These are phyloP conservation scores for Venustoraphidia nigricollis DNA, from an alignment of 2,888 invertebrate genomes.

Conservation along the genomic window DNA sequence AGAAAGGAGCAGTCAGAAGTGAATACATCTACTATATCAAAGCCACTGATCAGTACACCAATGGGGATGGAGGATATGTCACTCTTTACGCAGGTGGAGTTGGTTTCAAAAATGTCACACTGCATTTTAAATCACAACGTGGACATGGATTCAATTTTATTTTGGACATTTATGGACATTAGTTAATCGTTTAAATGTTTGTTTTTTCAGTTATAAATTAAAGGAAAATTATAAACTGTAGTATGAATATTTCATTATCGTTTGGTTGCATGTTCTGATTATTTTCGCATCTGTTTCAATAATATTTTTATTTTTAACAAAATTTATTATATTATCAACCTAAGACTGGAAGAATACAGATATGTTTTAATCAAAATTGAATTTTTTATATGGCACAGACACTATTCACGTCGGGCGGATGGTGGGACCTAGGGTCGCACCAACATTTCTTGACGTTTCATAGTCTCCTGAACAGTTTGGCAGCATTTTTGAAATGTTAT, in stretches of 20 bases:
- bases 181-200: background rate
- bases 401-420: too few relatives aligned
- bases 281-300: background rate
- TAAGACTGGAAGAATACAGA: too few relatives aligned
- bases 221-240: background rate
- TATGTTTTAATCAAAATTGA: too few relatives aligned
- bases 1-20: conserved; percentile 7
- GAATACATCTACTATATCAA: conserved; percentile 23
- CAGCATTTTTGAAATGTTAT: too few relatives aligned
- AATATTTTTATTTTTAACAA: conserved; percentile 7
- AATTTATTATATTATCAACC: too few relatives aligned
- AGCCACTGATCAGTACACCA: conserved; percentile 25
- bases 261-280: conserved; percentile 2
- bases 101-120: conserved; percentile 19
- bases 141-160: conserved; percentile 28
- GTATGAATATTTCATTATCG: background rate
- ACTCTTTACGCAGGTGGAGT: conserved; percentile 27
- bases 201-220: background rate
- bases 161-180: conserved; percentile 25
- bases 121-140: conserved; percentile 29
- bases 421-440: too few relatives aligned
- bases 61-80: conserved; percentile 29
- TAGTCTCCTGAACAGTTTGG: too few relatives aligned
- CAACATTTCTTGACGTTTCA: too few relatives aligned
- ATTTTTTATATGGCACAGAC: too few relatives aligned